phyloP scores from a whole-genome alignment of 2,888 invertebrate genomes.

The Gibbula magus region DNA sequence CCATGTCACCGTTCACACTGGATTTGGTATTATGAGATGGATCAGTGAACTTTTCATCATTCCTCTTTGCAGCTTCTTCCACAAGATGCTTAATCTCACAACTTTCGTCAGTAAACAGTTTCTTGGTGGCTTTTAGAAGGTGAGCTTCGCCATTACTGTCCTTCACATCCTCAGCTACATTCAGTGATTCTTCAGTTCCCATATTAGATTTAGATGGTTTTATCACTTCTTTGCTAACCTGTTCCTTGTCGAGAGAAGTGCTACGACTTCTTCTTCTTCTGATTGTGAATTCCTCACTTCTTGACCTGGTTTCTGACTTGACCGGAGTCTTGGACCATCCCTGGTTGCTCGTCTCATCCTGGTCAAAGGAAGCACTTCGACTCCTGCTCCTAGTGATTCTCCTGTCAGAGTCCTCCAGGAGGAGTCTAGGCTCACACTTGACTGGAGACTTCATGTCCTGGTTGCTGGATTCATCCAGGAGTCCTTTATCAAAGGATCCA shows the following conservation, averaged over 20 bases:
- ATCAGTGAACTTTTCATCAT: not conserved
- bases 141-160: not conserved
- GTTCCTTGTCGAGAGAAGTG: no score
- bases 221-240: no score
- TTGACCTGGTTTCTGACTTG: no score
- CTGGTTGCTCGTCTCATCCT: not conserved
- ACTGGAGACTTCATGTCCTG: no score
- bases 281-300: no score
- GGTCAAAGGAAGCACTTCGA: not conserved
- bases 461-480: not conserved
- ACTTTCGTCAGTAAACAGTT: not conserved
- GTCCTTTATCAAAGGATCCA: not conserved
- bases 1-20: not conserved
- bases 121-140: not conserved
- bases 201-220: no score
- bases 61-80: not conserved
- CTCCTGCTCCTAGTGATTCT: not conserved
- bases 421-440: no score
- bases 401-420: not conserved
- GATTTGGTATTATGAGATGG: not conserved
- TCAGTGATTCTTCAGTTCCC: no score
- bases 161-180: no score
- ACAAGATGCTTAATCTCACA: not conserved
- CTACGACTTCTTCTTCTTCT: no score
- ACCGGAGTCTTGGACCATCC: no score